These are phyloP conservation scores for Platorchestia sp. DNA, from an alignment of 1,140 invertebrate species.

Conservation along the genomic window DNA sequence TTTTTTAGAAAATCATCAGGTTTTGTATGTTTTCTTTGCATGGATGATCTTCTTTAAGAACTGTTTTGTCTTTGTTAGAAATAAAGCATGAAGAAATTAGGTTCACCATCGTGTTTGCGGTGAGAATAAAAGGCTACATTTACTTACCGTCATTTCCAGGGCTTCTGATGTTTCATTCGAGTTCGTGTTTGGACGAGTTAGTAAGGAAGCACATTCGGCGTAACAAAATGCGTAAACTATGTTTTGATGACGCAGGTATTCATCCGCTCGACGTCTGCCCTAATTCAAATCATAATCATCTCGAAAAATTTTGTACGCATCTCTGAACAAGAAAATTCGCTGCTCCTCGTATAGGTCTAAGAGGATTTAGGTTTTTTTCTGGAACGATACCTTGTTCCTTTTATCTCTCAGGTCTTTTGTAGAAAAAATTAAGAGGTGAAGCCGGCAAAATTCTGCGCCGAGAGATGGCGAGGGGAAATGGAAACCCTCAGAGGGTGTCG, in stretches of 20 bases:
- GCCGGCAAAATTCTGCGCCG: not conserved
- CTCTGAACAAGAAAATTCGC: not conserved
- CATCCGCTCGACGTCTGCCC: not conserved
- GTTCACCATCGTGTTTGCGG: no score
- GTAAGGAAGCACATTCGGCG: not conserved
- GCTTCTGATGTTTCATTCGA: no score
- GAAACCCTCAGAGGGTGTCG: not conserved
- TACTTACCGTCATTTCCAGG: no score
- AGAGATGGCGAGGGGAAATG: not conserved
- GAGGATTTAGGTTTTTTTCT: not conserved
- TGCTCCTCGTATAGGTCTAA: not conserved
- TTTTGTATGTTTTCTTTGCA: no score
- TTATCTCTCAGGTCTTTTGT: not conserved
- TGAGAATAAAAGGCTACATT: no score
- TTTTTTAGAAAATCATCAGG: no score
- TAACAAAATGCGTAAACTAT: not conserved
- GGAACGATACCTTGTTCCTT: not conserved
- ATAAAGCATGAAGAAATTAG: no score
- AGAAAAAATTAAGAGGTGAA: not conserved
- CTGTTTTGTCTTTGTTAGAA: no score
- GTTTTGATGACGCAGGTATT: not conserved
- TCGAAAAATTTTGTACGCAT: not conserved
- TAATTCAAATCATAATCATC: conserved; percentile 2
- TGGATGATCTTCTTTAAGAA: no score
- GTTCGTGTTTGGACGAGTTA: no score